These are phyloP conservation scores for Anhinga anhinga DNA, from an alignment of 2,113 vertebrate genomes.

Conservation along the genomic window DNA sequence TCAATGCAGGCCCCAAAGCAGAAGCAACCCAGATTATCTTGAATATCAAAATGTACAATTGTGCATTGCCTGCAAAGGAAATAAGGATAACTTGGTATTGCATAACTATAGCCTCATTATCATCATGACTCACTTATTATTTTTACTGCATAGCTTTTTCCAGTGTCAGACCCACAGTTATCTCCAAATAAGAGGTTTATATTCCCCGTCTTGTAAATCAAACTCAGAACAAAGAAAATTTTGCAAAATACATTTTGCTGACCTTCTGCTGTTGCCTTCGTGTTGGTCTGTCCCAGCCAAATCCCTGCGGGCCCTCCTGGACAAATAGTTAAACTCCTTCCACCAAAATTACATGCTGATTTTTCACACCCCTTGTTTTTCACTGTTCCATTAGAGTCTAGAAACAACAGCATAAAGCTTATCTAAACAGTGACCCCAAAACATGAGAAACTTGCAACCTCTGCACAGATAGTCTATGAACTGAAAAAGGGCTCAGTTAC, in stretches of 20 bases:
- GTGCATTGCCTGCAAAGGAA: not conserved
- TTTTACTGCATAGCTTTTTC: not conserved
- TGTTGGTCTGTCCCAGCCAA: not conserved
- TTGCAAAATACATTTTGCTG: not conserved
- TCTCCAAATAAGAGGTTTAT: not conserved
- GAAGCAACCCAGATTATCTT: not conserved
- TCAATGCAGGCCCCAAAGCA: not conserved
- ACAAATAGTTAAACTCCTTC: not conserved
- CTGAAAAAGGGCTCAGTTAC: not conserved
- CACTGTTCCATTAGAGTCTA: not conserved
- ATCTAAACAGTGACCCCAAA: not conserved
- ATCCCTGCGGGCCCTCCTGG: not conserved
- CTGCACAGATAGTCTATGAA: not conserved
- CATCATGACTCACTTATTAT: not conserved
- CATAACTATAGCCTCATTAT: not conserved
- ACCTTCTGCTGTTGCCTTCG: not conserved
- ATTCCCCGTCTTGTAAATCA: not conserved
- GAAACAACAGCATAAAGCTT: not conserved
- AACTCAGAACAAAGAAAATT: not conserved
- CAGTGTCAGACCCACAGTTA: not conserved
- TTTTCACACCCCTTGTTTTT: not conserved
- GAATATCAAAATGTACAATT: not conserved
- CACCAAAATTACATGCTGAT: not conserved
- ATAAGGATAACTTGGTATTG: not conserved
- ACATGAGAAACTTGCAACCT: slow-evolving; percentile 33